Base-by-base conservation (phyloP, 30 jellyfish, hydroid and myxozoan genomes). In the Pelagia noctiluca region DNA sequence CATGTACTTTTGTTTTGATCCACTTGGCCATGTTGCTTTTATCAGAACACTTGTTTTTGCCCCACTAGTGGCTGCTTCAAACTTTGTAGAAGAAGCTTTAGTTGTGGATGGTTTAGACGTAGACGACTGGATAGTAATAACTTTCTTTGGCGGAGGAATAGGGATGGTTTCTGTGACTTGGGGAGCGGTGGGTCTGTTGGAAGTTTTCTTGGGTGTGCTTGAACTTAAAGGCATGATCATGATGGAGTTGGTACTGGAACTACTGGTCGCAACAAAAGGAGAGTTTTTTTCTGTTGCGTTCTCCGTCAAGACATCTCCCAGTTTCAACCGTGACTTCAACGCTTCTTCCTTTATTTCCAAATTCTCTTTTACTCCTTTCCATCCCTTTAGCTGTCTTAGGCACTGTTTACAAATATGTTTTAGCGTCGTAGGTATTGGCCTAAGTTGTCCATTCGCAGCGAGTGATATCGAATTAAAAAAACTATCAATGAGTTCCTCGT, bases 21-120 rank as follows among this genome's bases (percentile, higher is more conserved):
- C 57, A 42, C 57, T 42, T 42, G 57, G 57, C 57, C 57, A 42
- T 42, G 57, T 42, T 42, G 57, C 57, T 42, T 42, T 42, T 42
- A 42, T 42, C 57, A 42, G 57, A 8, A 42, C 57, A 42, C 57
- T 42, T 42, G 57, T 16, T 16, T 42, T 42, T 42, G 57, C 16
- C 16, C 57, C 57, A 42, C 57, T 42, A 5, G 57, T 42, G 57
- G 57, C 16, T 16, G 57, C 57, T 42, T 42, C 57, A 42, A 42
- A 16, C 57, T 42, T 8, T 42, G 57, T 42, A 42, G 57, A 5
- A 42, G 57, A 42, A 42, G 57, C 57, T 42, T 42, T 42, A 42
- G 57, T 42, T 42, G 57, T 5, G 12, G 16, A 42, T 5, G 57
- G 16, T 42, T 42, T 42, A 5, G 57, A 42, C 57, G 57, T 42